These are phyloP conservation scores for Formica aserva DNA, from an alignment of 2,888 invertebrate species.

Conservation along the genomic window DNA sequence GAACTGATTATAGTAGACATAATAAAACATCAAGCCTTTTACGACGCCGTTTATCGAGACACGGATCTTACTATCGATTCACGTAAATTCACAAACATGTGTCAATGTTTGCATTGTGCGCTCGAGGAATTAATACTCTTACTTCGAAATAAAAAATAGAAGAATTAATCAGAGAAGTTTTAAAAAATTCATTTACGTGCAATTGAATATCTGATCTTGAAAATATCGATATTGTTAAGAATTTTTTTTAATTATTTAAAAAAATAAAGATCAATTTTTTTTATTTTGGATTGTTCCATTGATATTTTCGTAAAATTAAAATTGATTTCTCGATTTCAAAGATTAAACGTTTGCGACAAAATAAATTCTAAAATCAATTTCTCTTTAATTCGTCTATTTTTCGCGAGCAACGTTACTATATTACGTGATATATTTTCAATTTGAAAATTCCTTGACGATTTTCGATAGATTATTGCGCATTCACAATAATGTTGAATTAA, in stretches of 20 bases:
- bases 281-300: background rate
- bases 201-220: background rate
- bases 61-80: conserved; percentile 29
- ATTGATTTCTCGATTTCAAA: background rate
- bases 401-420: too few relatives aligned
- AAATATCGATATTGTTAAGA: background rate
- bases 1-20: conserved; percentile 28
- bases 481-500: background rate
- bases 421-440: background rate
- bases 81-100: background rate
- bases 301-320: conserved; percentile 1
- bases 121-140: background rate
- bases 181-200: background rate
- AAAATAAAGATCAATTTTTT: background rate
- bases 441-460: background rate
- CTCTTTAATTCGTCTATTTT: background rate
- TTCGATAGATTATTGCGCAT: background rate
- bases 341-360: background rate
- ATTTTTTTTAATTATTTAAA: background rate
- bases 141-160: background rate
- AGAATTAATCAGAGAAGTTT: background rate
- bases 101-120: background rate
- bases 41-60: conserved; percentile 33
- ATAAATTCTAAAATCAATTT: background rate
- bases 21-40: conserved; percentile 23